Evolutionary conservation across 2,797 vertebrate genomes (phyloP), one percentile per base, ranked within the genome.

Genomic region (Emys orbicularis): DNA sequence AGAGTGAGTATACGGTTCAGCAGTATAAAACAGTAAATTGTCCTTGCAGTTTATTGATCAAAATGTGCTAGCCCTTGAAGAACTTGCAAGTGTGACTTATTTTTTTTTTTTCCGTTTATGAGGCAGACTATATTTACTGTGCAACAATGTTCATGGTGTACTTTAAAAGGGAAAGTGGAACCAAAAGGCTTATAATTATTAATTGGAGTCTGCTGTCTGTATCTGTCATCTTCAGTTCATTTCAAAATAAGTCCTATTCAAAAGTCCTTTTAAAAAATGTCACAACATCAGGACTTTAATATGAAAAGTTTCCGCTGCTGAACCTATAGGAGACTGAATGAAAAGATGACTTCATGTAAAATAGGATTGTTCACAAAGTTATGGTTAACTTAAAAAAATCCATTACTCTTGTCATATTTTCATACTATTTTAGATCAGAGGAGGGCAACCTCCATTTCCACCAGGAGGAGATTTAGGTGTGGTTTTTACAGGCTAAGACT

Each of bases 251-350:
- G 89, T 95, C 96, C 81, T 94, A 87, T 96, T 96, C 82, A 89
- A 93, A 93, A 96, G 94, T 97, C 92, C 96, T 97, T 97, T 97
- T 96, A 96, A 92, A 98, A 86, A 95, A 82, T 57, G 94, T 97
- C 90, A 88, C 93, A 93, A 95, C 94, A 53, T 94, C 72, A 77
- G 65, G 90, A 47, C 72, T 44, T 2, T 54, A 77, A 85, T 41
- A 37, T 88, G 2, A 54, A 91, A 88, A 25, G 1, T 52, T 56
- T 76, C 25, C 89, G 94, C 25, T 72, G 13, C n/a, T 44, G 2
- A 81, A 12, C n/a, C 6, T 72, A 8, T 25, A 19, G 25, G 86
- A 79, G 49, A 76, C 23, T 80, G 81, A 87, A 18, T 68, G 12
- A n/a, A 16, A 41, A 79, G 3, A 6, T 84, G 25, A 12, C 57